Evolutionary conservation across 2,797 vertebrate species (phyloP).

Genomic region (Acipenser oxyrinchus): DNA sequence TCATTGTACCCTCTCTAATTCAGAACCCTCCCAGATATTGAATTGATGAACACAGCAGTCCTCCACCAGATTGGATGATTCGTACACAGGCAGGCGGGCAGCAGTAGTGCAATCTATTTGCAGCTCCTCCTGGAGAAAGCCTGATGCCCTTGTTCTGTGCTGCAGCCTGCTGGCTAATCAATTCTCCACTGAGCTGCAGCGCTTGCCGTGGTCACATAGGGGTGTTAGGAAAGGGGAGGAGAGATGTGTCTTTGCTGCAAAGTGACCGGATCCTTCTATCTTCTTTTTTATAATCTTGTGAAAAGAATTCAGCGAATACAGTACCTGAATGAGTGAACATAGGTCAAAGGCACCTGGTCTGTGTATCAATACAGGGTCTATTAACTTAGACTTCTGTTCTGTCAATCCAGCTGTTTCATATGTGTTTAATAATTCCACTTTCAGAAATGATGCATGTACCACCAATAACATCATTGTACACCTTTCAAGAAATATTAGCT

Average conservation of each 20-base stretch:
- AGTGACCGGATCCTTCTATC: neutral
- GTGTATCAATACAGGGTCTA: neutral
- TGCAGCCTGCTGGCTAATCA: neutral
- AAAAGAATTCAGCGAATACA: neutral
- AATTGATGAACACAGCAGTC: neutral
- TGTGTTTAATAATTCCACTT: no score
- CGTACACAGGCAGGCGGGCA: neutral
- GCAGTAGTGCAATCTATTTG: neutral
- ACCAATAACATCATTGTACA: neutral
- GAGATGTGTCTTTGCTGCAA: neutral
- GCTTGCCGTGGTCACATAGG: conserved; percentile 28
- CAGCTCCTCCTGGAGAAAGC: neutral
- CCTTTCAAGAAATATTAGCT: no score
- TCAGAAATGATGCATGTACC: neutral
- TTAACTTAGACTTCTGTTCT: no score
- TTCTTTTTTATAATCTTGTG: neutral
- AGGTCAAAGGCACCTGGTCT: neutral
- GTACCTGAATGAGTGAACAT: neutral
- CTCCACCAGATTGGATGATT: neutral
- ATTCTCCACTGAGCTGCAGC: conserved; percentile 18
- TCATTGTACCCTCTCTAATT: neutral
- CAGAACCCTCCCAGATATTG: neutral
- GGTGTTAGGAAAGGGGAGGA: conserved; percentile 2
- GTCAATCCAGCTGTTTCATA: no score
- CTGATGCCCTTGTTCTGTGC: neutral